phyloP scores from a whole-genome alignment of 2,888 invertebrate species.

The Leptinotarsa haldemani region DNA sequence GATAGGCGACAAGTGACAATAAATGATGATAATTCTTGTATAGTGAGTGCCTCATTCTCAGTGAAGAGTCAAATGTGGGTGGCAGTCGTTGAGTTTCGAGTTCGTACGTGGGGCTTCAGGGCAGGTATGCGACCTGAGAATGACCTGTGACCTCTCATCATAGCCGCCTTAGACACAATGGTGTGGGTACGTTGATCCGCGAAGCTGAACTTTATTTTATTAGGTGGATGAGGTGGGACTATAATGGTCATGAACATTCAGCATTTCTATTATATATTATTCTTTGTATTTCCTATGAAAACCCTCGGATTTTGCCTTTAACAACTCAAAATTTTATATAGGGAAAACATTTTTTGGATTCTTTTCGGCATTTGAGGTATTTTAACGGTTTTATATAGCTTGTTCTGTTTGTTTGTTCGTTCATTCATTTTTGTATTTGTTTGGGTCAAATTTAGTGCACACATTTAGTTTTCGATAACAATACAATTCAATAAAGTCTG shows the following conservation, averaged over 20 bases:
- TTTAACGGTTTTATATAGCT: no score
- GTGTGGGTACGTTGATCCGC: slow-evolving; percentile 42
- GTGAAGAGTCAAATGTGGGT: slow-evolving; percentile 44
- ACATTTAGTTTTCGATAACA: no score
- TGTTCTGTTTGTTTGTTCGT: rapidly evolving
- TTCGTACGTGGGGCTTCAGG: slow-evolving; percentile 52
- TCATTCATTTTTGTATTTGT: no score
- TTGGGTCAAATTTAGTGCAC: no score
- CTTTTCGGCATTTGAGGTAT: no score
- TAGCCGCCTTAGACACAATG: slow-evolving; percentile 48
- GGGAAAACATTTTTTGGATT: no score
- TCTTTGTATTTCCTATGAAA: background rate
- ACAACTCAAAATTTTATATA: no score
- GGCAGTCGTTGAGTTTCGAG: slow-evolving; percentile 52
- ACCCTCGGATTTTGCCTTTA: no score
- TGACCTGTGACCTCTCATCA: slow-evolving; percentile 55
- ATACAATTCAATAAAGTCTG: no score
- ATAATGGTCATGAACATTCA: slow-evolving; percentile 4
- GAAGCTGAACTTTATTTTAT: slow-evolving; percentile 18
- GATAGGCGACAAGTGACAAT: slow-evolving; percentile 19
- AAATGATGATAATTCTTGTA: slow-evolving; percentile 21
- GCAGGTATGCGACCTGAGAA: slow-evolving; percentile 57
- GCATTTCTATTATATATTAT: background rate
- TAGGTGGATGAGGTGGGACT: slow-evolving; percentile 19
- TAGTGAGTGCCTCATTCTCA: slow-evolving; percentile 18